phyloP scores from a whole-genome alignment of 2,888 invertebrate species.

The Lithophane leautieri region DNA sequence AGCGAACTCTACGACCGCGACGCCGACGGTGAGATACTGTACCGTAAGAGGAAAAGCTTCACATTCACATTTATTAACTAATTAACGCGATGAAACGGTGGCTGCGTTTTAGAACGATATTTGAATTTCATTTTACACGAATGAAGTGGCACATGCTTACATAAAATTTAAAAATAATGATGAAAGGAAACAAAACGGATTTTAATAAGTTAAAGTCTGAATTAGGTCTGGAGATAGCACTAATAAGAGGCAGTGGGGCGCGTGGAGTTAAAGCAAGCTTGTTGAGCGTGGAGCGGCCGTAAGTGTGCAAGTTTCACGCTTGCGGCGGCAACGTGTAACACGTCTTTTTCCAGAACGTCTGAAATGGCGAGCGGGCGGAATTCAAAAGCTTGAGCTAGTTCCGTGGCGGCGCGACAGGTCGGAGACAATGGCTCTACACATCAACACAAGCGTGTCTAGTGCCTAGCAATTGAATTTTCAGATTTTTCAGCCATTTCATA shows the following conservation, averaged over 20 bases:
- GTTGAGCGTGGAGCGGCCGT: constrained; percentile 67
- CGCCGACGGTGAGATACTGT: constrained; percentile 54
- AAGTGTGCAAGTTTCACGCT: constrained; percentile 76
- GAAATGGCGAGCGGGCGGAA: constrained; percentile 73
- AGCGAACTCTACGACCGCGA: constrained; percentile 65
- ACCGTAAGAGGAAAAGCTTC: constrained; percentile 63
- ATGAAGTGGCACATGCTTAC: constrained; percentile 33
- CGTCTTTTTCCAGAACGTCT: constrained; percentile 78
- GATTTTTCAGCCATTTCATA: constrained; percentile 34
- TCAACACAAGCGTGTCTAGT: constrained; percentile 61
- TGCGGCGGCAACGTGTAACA: constrained; percentile 65
- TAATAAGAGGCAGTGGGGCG: constrained; percentile 67
- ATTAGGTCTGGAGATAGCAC: constrained; percentile 67
- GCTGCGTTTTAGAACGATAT: constrained; percentile 56
- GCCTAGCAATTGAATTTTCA: constrained; percentile 44
- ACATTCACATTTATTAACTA: constrained; percentile 67
- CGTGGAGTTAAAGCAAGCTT: constrained; percentile 69
- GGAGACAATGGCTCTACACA: constrained; percentile 72
- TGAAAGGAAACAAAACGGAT: constrained; percentile 40
- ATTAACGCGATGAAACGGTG: constrained; percentile 68
- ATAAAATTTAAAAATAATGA: constrained; percentile 42
- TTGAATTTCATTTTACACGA: constrained; percentile 61
- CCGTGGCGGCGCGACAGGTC: constrained; percentile 67
- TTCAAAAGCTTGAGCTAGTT: constrained; percentile 79
- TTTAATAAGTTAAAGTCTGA: constrained; percentile 53